Base-by-base conservation (phyloP, 37 sponge, comb jelly and placozoan species). In the Spongilla lacustris region DNA sequence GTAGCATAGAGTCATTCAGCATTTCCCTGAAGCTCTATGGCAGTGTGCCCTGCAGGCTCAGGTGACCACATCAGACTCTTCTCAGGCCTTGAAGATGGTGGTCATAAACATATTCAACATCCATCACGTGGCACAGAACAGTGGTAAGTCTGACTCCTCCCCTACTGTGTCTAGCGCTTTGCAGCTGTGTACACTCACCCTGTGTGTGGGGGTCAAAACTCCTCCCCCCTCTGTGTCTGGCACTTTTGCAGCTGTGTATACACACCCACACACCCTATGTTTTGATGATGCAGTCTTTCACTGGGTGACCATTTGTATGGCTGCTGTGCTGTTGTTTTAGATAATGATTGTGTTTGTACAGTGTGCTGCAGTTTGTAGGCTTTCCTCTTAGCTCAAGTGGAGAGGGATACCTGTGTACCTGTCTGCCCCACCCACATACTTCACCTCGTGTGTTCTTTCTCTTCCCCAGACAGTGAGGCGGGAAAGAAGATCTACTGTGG, bases 21-120 rank as follows among this genome's bases (percentile, higher is more conserved):
- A n/a, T 26, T 0, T 48, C 84, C 22, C 50, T 66, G 17, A 41
- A 33, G 50, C 35, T 69, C 33, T 46, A 0, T 77, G 82, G 87
- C n/a, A 25, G 38, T 10, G 8, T 22, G 33, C 78, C 6, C 74
- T 37, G 2, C 28, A 33, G 26, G 23, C 68, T 31, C 25, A 17
- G 67, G 41, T 69, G 30, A 69, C 29, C 2, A 32, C 48, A 0
- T 73, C 23, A 21, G 84, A 87, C 41, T 66, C 83, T 23, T 34
- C 77, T 14, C 66, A 69, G 66, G 66, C 82, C n/a, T 17, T 88
- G 12, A 91, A 90, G 83, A 94, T 94, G 92, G 68, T 66, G 67
- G 75, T 79, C 50, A 88, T 94, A 34, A 83, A 84, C 66, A 68
- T 94, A 50, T 94, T 82, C 74, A 85, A 86, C 66, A 74, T 94